Base-by-base conservation (phyloP, 2,888 invertebrate genomes). In the Perdita meconis region DNA sequence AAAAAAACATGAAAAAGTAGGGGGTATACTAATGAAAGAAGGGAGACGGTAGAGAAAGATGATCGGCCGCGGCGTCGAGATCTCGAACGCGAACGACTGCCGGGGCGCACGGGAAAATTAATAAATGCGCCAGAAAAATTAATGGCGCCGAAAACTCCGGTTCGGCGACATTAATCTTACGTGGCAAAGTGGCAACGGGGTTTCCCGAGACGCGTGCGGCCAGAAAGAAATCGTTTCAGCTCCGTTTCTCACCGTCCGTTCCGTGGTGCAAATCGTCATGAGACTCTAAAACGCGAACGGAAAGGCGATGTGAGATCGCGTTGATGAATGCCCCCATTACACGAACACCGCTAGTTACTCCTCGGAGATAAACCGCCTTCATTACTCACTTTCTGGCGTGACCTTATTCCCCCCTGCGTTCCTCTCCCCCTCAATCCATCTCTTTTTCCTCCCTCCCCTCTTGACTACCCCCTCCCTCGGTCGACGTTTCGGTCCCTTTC, bases 271-370 rank as follows among this genome's bases (percentile, higher is more conserved):
- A 90, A 89, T 89, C 89, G 88, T 89, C 89, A 85, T 86, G 89
- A 86, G 89, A 87, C 89, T 89, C 87, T 86, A 86, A 89, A 89
- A 87, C 87, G 86, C 87, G 89, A 89, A 90, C 84, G 89, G 86
- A 86, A 88, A 89, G 88, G 88, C 88, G 89, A 89, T 88, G 88
- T 81, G 86, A 89, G 91, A 90, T 89, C 89, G 88, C 88, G 89
- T 88, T 91, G 91, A 91, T 91, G 91, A 91, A 91, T 91, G 91
- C 89, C 87, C 88, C 90, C 91, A 91, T 91, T 91, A 91, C 91
- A 90, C 90, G 91, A 91, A 90, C 91, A 91, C 89, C 88, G 90
- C 91, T 91, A 91, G 90, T 91, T 91, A 90, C 90, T 91, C 89
- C 89, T 86, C 89, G 85, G 88, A 90, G 91, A 91, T 91, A 91